These are phyloP conservation scores for Orchesella cincta DNA, from an alignment of 1,140 invertebrate species.

Conservation along the genomic window DNA sequence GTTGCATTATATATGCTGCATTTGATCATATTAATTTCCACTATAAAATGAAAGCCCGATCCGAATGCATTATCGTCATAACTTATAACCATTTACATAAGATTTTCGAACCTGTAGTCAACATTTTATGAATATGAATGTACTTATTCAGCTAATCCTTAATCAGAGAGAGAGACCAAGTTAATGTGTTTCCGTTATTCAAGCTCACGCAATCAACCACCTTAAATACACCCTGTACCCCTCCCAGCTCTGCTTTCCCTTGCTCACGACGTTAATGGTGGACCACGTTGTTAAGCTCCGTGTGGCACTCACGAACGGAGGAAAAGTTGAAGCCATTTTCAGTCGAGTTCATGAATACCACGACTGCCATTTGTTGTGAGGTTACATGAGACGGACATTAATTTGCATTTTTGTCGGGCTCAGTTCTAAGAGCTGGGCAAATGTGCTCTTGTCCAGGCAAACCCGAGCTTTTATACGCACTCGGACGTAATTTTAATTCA, in stretches of 20 bases:
- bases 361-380: too few species aligned
- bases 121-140: too few species aligned
- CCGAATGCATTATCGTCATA: neutral
- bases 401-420: too few species aligned
- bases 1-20: neutral
- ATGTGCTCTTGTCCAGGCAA: too few species aligned
- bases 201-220: conserved; percentile 16
- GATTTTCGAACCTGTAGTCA: too few species aligned
- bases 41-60: neutral
- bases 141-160: neutral
- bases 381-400: too few species aligned
- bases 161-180: conserved; percentile 5
- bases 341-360: too few species aligned
- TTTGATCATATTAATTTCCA: neutral
- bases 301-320: conserved; percentile 7
- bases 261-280: conserved; percentile 5
- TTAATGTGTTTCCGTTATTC: conserved; percentile 21
- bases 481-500: too few species aligned
- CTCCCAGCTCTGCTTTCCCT: neutral
- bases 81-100: neutral
- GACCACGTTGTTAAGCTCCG: neutral
- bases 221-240: neutral
- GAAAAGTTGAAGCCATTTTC: neutral
- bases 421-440: too few species aligned
- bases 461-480: too few species aligned